A percentile compares a stretch with the other conserved stretches of the same genome.
Conservation (phyloP, 1,140 invertebrate genomes). For the Drosophila albomicans region DNA sequence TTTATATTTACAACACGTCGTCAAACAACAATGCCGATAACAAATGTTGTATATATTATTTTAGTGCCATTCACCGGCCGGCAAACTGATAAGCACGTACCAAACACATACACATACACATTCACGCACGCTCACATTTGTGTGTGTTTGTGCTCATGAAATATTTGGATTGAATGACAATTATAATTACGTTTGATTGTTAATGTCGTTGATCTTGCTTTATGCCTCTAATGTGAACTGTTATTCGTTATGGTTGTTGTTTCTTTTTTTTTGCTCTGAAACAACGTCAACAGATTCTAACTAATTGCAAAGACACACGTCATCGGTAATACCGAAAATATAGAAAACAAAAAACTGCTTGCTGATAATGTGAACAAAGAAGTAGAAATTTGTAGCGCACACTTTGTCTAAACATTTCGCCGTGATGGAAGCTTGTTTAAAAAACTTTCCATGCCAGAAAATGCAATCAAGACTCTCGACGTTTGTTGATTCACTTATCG, state of each 20-base stretch:
- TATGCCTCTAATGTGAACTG: slow-evolving; percentile 30
- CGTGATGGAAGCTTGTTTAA: background rate
- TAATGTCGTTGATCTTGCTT: slow-evolving; percentile 54
- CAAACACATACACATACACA: slow-evolving; percentile 1
- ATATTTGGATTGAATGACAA: slow-evolving; percentile 30
- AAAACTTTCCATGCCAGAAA: slow-evolving; percentile 2
- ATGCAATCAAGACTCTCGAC: background rate
- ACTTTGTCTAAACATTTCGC: background rate
- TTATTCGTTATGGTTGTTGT: background rate
- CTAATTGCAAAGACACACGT: slow-evolving; percentile 60
- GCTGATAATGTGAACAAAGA: slow-evolving; percentile 18
- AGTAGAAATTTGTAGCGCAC: background rate
- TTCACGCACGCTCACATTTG: too few species aligned
- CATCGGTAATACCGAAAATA: slow-evolving; percentile 45
- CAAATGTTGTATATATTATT: slow-evolving; percentile 20
- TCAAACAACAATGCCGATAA: slow-evolving; percentile 49
- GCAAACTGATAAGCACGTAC: slow-evolving; percentile 69
- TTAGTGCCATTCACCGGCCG: slow-evolving; percentile 65
- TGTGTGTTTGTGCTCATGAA: background rate
- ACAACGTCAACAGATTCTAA: slow-evolving; percentile 26
- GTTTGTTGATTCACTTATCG: background rate
- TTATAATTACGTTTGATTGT: slow-evolving; percentile 50
- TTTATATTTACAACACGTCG: slow-evolving; percentile 55
- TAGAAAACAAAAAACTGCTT: slow-evolving; percentile 1
- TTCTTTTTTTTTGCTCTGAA: background rate